Conservation (phyloP, 2,888 invertebrate genomes). For the Pycnomerus fuliginosus region DNA sequence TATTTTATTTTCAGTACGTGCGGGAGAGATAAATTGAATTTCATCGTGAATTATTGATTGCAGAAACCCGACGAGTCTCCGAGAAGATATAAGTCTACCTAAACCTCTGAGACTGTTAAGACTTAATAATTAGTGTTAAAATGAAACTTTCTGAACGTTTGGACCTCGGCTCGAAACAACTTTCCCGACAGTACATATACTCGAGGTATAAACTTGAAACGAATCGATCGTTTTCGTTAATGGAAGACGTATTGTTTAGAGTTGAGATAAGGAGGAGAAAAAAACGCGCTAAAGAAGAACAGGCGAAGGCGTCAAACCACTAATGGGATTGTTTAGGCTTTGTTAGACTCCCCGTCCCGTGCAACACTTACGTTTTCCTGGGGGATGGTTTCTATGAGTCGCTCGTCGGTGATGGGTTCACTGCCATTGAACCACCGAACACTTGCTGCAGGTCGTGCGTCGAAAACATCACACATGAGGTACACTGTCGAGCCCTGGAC, state of each 20-base stretch:
- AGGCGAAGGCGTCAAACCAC: constrained; percentile 6
- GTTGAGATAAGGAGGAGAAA: too few relatives aligned
- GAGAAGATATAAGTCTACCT: constrained; percentile 16
- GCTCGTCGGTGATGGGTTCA: constrained; percentile 45
- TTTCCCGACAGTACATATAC: too few relatives aligned
- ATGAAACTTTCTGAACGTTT: constrained; percentile 6
- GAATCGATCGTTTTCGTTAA: too few relatives aligned
- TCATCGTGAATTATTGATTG: too few relatives aligned
- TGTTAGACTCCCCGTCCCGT: not conserved
- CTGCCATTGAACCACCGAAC: constrained; percentile 86
- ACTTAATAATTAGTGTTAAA: constrained; percentile 10
- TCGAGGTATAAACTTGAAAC: too few relatives aligned
- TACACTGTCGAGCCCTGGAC: constrained; percentile 78
- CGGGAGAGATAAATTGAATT: too few relatives aligned
- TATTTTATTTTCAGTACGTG: too few relatives aligned
- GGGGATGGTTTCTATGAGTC: constrained; percentile 29
- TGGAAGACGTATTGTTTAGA: too few relatives aligned
- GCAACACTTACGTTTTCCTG: constrained; percentile 35
- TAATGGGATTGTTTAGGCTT: constrained; percentile 19
- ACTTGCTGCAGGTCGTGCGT: constrained; percentile 80
- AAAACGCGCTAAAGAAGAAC: too few relatives aligned
- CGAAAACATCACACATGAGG: constrained; percentile 74
- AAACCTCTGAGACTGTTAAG: not conserved
- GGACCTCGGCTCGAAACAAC: constrained; percentile 2
- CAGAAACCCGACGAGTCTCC: too few relatives aligned